A percentile compares a stretch with the other conserved stretches of the same genome.
Conservation (phyloP, 2,113 vertebrate species). For the Alligator mississippiensis region DNA sequence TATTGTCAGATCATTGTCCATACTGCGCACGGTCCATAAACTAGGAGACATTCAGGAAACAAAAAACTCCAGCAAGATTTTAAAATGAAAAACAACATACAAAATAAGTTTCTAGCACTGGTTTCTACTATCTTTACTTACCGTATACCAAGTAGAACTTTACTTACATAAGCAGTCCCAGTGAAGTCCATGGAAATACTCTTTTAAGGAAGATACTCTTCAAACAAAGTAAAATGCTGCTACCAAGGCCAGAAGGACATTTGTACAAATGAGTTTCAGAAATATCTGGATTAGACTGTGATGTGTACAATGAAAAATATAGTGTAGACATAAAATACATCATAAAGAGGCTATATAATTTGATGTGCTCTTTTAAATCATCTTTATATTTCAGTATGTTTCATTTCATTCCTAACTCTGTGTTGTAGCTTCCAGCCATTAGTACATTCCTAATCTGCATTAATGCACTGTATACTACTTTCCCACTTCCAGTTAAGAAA, state of each 20-base stretch:
- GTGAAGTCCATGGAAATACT: background rate
- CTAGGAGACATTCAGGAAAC: too few species aligned
- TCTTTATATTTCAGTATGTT: too few species aligned
- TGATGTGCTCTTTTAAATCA: too few species aligned
- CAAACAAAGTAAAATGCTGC: too few species aligned
- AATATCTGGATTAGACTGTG: too few species aligned
- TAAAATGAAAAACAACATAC: background rate
- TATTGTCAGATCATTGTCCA: too few species aligned
- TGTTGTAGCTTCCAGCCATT: background rate
- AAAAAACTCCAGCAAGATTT: background rate
- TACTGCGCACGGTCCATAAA: too few species aligned
- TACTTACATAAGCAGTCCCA: background rate
- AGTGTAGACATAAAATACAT: too few species aligned
- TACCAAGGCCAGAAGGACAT: too few species aligned
- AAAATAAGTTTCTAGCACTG: background rate
- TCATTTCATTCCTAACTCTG: background rate
- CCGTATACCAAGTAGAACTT: background rate
- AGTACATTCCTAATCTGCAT: background rate
- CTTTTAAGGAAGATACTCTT: background rate
- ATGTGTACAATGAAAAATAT: too few species aligned
- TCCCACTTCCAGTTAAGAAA: background rate
- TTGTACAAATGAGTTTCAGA: too few species aligned
- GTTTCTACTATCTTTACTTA: background rate
- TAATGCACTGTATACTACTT: background rate
- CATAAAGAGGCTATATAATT: too few species aligned